Base-by-base conservation (phyloP, 1,140 invertebrate species). In the Aporrectodea caliginosa region DNA sequence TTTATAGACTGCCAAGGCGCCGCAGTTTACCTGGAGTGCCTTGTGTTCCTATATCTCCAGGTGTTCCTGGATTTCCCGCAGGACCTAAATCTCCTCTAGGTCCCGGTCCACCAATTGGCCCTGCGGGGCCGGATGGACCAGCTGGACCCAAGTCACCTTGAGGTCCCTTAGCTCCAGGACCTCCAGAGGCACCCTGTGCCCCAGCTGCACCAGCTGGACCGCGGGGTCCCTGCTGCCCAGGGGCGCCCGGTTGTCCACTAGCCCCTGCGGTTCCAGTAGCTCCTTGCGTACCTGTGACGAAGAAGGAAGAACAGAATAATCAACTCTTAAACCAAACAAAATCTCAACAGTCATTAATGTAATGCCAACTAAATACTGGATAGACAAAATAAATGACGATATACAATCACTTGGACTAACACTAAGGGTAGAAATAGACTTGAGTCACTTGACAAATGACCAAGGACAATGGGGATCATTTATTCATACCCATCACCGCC, bases 121-220 rank as follows among this genome's bases (percentile, higher is more conserved):
- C 78, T 16, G 16, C 69, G 35, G 73, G 27, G 14, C 78, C 78
- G 34, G 31, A 30, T 16, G 74, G 35, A 2, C 74, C 74, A 16
- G 31, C 31, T 33, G 30, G 6, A 78, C 78, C 78, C 6, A 29
- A 22, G 12, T 27, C 31, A 29, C 78, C 78, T 75, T 16, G 78
- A 2, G 32, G 16, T 12, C 78, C 78, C 1, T 1, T 1, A 16
- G 76, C 2, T 31, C 80, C 80, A 70, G 29, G 16, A 69, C 30
- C 16, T 69, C 80, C 80, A 31, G 31, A n/a, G 43, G 43, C 35
- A 30, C 80, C 80, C 31, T 30, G 34, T 1, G 22, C 1, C 30
- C 80, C 80, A n/a, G 70, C 80, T 27, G 68, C 73, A 14, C 80
- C 79, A 34, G 75, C 14, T 14, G 12, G 29, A 35, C 79, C 79